These are phyloP conservation scores for Patiria pectinifera DNA, from an alignment of 53 echinoderm and acorn worm genomes.

Conservation along the genomic window DNA sequence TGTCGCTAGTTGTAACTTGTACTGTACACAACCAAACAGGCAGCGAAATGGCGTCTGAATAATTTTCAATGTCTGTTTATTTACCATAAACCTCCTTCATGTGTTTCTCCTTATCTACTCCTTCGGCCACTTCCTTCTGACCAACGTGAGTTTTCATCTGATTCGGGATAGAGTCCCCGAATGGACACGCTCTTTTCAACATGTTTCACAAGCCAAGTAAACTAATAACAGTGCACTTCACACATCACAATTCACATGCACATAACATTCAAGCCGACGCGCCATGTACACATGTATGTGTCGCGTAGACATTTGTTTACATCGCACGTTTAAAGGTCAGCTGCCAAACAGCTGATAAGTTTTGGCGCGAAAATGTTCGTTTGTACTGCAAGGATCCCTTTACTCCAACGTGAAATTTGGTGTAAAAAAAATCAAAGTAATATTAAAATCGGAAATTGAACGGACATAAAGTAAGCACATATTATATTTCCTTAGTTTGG, in stretches of 20 bases:
- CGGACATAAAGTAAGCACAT: too few relatives aligned
- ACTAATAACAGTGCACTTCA: background rate
- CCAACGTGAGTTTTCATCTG: constrained; percentile 87
- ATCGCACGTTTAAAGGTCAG: constrained; percentile 19
- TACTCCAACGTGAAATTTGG: constrained; percentile 32
- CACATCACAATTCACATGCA: too few relatives aligned
- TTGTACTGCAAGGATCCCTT: constrained; percentile 14
- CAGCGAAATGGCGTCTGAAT: too few relatives aligned
- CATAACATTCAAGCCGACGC: too few relatives aligned
- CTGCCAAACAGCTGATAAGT: background rate
- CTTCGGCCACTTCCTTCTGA: constrained; percentile 81
- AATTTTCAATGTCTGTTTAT: too few relatives aligned
- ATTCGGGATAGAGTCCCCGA: constrained; percentile 64
- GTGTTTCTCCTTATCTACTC: constrained; percentile 81
- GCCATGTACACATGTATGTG: too few relatives aligned
- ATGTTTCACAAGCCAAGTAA: constrained; percentile 60
- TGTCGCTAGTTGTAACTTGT: too few relatives aligned
- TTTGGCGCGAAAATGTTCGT: constrained; percentile 62
- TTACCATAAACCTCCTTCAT: constrained; percentile 95
- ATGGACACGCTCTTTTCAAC: constrained; percentile 87
- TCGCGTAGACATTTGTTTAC: background rate
- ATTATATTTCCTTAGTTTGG: too few relatives aligned
- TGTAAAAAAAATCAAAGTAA: background rate
- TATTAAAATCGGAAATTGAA: background rate
- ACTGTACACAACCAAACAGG: too few relatives aligned